These are phyloP conservation scores for Drosophila melanocephala DNA, from an alignment of 2,888 invertebrate genomes.

Conservation along the genomic window DNA sequence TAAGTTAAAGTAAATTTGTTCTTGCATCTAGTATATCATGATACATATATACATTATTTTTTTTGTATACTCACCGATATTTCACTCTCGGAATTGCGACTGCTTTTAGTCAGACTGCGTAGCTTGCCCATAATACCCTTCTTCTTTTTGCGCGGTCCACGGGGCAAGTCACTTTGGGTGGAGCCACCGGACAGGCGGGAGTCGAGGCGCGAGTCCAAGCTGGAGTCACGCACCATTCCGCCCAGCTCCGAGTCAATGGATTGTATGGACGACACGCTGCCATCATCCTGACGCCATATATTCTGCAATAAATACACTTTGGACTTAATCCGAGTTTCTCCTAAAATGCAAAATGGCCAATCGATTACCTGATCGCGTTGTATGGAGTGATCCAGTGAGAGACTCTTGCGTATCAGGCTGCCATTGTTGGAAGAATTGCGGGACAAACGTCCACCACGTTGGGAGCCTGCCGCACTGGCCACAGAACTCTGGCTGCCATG, in stretches of 20 bases:
- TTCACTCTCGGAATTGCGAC: slow-evolving; percentile 86
- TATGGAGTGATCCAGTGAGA: slow-evolving; percentile 89
- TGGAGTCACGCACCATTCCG: slow-evolving; percentile 90
- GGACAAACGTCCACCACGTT: slow-evolving; percentile 82
- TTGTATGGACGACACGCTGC: slow-evolving; percentile 93
- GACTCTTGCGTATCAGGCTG: slow-evolving; percentile 89
- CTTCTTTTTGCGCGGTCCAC: slow-evolving; percentile 90
- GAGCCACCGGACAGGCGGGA: slow-evolving; percentile 94
- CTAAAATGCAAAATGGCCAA: too few relatives aligned
- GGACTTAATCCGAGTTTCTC: background rate
- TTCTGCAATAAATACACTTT: slow-evolving; percentile 85
- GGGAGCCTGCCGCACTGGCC: slow-evolving; percentile 78
- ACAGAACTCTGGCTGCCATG: slow-evolving; percentile 85
- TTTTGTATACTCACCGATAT: slow-evolving; percentile 79
- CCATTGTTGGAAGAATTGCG: slow-evolving; percentile 85
- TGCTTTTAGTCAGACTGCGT: slow-evolving; percentile 93
- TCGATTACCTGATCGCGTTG: slow-evolving; percentile 85
- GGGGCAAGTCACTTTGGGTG: slow-evolving; percentile 92
- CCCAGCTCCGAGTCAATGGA: slow-evolving; percentile 90
- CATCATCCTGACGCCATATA: slow-evolving; percentile 94
- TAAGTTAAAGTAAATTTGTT: background rate
- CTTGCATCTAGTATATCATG: background rate
- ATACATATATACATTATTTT: background rate
- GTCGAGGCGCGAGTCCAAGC: slow-evolving; percentile 88
- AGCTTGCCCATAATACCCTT: slow-evolving; percentile 93